phyloP scores from a whole-genome alignment of 2,797 vertebrate genomes.

The Enteromius mattozi region DNA sequence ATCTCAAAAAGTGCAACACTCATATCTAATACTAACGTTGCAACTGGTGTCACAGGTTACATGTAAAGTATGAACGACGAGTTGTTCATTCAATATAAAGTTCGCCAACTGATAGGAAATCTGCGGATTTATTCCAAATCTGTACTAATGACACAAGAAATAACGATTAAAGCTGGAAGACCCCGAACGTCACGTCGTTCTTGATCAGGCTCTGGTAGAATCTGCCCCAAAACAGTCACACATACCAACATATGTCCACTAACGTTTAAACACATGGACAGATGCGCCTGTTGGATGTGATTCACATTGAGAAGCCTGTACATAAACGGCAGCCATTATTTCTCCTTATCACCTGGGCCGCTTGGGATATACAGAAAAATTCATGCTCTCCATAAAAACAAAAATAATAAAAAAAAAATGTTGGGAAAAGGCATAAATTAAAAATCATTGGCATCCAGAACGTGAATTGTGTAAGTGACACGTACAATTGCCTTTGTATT shows the following conservation, averaged over 20 bases:
- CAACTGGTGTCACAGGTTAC: slow-evolving; percentile 22
- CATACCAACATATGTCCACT: slow-evolving; percentile 52
- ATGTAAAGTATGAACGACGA: slow-evolving; percentile 2
- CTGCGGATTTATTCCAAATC: background rate
- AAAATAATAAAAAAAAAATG: slow-evolving; percentile 45
- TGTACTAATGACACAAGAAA: slow-evolving; percentile 19
- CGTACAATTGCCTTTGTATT: slow-evolving; percentile 77
- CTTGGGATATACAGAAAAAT: slow-evolving; percentile 71
- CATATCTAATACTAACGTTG: background rate
- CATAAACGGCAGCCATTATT: slow-evolving; percentile 68
- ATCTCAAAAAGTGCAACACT: background rate
- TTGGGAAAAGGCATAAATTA: slow-evolving; percentile 65
- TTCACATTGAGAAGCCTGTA: slow-evolving; percentile 72
- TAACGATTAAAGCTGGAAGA: slow-evolving; percentile 62
- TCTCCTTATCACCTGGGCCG: slow-evolving; percentile 71
- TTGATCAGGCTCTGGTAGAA: slow-evolving; percentile 46
- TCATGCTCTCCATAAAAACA: slow-evolving; percentile 77
- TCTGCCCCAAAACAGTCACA: slow-evolving; percentile 40
- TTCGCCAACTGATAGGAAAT: background rate
- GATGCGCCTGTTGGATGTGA: slow-evolving; percentile 48
- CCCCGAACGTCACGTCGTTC: slow-evolving; percentile 48
- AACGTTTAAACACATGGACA: slow-evolving; percentile 23
- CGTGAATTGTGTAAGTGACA: slow-evolving; percentile 79
- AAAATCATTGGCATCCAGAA: slow-evolving; percentile 78
- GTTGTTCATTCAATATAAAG: background rate